Evolutionary conservation across 2,797 vertebrate genomes (phyloP).

Genomic region (Numenius phaeopus): DNA sequence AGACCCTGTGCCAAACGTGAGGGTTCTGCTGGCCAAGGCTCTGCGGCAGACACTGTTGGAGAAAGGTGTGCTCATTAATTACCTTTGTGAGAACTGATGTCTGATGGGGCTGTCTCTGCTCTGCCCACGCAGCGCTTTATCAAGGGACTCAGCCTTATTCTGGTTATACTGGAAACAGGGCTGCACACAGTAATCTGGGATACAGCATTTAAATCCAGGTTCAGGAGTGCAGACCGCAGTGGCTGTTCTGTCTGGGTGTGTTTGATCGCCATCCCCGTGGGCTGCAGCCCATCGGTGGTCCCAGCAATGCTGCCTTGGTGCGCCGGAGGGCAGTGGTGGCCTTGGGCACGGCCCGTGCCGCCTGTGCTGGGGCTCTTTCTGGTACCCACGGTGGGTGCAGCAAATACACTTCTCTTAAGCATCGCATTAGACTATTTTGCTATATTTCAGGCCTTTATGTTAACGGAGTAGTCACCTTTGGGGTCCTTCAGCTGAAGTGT

Average conservation of each 20-base stretch:
- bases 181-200: fast-evolving
- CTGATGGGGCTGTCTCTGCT: fast-evolving
- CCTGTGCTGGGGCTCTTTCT: not conserved
- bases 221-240: fast-evolving
- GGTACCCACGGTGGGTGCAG: fast-evolving
- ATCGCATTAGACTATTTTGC: not conserved
- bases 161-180: not conserved
- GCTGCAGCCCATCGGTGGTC: too few species aligned
- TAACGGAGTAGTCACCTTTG: not conserved
- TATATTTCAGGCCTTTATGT: not conserved
- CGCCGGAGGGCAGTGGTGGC: not conserved
- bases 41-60: slow-evolving; percentile 88
- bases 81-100: not conserved
- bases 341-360: not conserved
- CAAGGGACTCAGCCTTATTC: not conserved
- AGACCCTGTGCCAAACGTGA: slow-evolving; percentile 89
- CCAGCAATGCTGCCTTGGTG: not conserved
- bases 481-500: too few species aligned
- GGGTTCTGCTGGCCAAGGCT: slow-evolving; percentile 90
- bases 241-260: not conserved
- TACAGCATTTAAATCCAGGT: fast-evolving
- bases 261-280: too few species aligned
- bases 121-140: not conserved
- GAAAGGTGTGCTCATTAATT: slow-evolving; percentile 80
- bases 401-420: not conserved